Base-by-base conservation (phyloP, 2,113 vertebrate species). In the Phoxinus phoxinus region DNA sequence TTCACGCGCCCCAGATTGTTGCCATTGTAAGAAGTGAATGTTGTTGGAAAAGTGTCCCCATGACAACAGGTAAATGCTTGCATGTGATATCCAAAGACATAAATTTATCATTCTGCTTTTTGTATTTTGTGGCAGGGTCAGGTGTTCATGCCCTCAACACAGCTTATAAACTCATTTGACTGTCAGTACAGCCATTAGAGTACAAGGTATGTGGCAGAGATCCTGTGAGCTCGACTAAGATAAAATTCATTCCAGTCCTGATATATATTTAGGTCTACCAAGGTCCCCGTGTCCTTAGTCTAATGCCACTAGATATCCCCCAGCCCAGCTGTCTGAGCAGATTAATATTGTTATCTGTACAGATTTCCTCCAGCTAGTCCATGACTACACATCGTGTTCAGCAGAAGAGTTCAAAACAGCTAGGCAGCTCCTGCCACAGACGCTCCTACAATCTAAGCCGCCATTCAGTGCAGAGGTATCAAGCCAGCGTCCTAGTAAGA, bases 321-420 rank as follows among this genome's bases (percentile, higher is more conserved):
- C 65, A 59, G 69, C 87, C 86, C 85, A 79, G 83, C 87, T 89
- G 89, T 90, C 87, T 85, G 89, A 88, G 72, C 86, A 90, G 83
- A 90, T 90, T 91, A 89, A 88, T 89, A 87, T 73, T 84, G 83
- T 88, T 89, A 88, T 84, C 80, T 84, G 86, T 58, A 46, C 75
- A 84, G 69, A 85, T 78, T 56, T 85, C 89, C 90, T 76, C 79
- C 77, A 87, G 85, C 81, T 81, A 83, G 85, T 67, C n/a, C 51
- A 48, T 69, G 77, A 86, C 72, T 77, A 48, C 73, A 72, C 81
- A 79, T 69, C 82, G 48, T 83, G 84, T 65, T 53, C 75, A 81
- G 84, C 69, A 59, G 67, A 87, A 78, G 19, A 84, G 75, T 72
- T 46, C n/a, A 61, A 37, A 83, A 79, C 74, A 32, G n/a, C 59